A percentile compares a stretch with the other conserved stretches of the same genome.
Evolutionary conservation across 2,113 vertebrate genomes (phyloP).

Genomic region (Gobius niger): DNA sequence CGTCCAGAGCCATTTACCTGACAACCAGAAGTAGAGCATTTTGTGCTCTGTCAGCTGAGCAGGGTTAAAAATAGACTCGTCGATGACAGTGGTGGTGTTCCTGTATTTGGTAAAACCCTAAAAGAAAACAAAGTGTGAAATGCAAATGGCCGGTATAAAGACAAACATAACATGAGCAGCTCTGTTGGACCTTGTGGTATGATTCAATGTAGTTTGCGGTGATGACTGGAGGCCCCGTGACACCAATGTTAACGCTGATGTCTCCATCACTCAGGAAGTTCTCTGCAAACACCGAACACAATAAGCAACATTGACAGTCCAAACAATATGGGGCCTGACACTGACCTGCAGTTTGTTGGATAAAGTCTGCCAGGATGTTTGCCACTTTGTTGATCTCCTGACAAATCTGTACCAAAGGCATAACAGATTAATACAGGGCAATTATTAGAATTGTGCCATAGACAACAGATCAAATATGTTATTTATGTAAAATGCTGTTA

Average conservation of each 20-base stretch:
- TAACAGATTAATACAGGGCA: conserved; percentile 6
- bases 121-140: not conserved
- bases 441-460: not conserved
- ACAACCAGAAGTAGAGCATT: conserved; percentile 89
- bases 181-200: conserved; percentile 82
- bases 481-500: too few relatives aligned
- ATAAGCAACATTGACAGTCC: not conserved
- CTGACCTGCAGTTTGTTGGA: conserved; percentile 82
- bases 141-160: not conserved
- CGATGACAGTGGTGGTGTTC: conserved; percentile 60
- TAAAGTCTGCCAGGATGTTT: conserved; percentile 80
- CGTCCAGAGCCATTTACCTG: conserved; percentile 48
- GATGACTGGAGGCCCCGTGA: conserved; percentile 75
- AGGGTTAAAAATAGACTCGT: conserved; percentile 74
- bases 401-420: conserved; percentile 78
- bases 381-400: conserved; percentile 84
- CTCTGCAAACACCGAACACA: conserved; percentile 62
- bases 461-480: too few relatives aligned
- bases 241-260: conserved; percentile 78
- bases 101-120: conserved; percentile 81
- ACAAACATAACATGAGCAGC: not conserved
- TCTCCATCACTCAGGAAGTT: conserved; percentile 77
- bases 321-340: not conserved
- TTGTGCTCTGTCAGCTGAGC: conserved; percentile 72
- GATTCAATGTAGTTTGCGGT: conserved; percentile 83